phyloP scores from a whole-genome alignment of 2,797 vertebrate species.

The Helicolenus hilgendorfi region DNA sequence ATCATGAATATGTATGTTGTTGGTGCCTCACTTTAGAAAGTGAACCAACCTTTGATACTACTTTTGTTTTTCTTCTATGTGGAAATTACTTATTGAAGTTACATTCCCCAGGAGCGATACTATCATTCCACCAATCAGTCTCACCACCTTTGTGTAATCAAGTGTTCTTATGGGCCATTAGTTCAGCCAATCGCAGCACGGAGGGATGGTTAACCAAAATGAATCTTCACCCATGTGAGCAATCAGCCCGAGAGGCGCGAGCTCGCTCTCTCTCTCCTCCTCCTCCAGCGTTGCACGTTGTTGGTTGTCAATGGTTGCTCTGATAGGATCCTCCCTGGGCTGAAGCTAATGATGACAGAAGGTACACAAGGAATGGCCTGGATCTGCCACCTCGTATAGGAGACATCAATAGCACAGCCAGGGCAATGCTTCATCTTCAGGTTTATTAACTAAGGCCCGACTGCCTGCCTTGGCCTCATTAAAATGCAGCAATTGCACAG shows the following conservation, averaged over 20 bases:
- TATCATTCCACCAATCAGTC: constrained; percentile 61
- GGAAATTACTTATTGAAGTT: constrained; percentile 44
- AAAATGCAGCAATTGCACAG: constrained; percentile 35
- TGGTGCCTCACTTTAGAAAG: background rate
- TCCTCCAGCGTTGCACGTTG: background rate
- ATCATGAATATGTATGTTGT: background rate
- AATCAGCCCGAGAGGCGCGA: constrained; percentile 13
- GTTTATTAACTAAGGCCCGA: constrained; percentile 63
- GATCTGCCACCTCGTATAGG: constrained; percentile 81
- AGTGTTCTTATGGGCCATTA: constrained; percentile 66
- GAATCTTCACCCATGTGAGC: constrained; percentile 65
- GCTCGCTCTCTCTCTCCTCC: background rate
- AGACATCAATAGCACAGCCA: constrained; percentile 61
- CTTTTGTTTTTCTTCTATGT: background rate
- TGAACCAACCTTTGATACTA: background rate
- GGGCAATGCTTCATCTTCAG: constrained; percentile 73
- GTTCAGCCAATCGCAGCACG: constrained; percentile 53
- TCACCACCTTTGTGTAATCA: constrained; percentile 66
- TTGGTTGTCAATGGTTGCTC: constrained; percentile 32
- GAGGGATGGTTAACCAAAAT: constrained; percentile 53
- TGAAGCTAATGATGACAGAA: constrained; percentile 80
- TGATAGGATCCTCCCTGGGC: constrained; percentile 57
- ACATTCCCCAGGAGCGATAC: constrained; percentile 2
- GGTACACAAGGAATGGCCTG: constrained; percentile 76
- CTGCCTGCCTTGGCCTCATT: constrained; percentile 55